phyloP scores from a whole-genome alignment of 2,113 vertebrate species.

The Myotis lucifugus region DNA sequence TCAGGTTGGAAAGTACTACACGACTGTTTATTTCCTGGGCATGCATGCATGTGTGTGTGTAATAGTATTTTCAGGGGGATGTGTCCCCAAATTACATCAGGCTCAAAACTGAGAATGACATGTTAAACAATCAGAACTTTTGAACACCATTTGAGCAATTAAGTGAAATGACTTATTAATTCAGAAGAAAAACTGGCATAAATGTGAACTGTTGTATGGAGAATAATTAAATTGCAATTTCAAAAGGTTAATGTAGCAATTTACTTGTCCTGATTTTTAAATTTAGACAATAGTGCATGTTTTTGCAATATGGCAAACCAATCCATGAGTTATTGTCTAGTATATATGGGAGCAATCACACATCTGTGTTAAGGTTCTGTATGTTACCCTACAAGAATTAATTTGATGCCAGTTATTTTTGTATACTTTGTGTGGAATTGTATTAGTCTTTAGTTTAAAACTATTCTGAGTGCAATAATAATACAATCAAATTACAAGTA shows the following conservation, averaged over 20 bases:
- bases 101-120: neutral
- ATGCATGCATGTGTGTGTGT: no score
- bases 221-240: slow-evolving; percentile 76
- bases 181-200: slow-evolving; percentile 64
- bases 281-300: slow-evolving; percentile 62
- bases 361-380: slow-evolving; percentile 9
- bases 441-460: neutral
- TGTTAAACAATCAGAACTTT: slow-evolving; percentile 52
- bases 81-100: neutral
- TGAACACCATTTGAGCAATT: slow-evolving; percentile 55
- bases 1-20: neutral
- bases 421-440: neutral
- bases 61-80: neutral
- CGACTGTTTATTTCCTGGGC: neutral
- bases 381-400: neutral
- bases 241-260: slow-evolving; percentile 76
- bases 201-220: slow-evolving; percentile 65
- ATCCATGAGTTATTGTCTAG: slow-evolving; percentile 39
- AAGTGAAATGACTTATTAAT: slow-evolving; percentile 69
- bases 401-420: slow-evolving; percentile 50
- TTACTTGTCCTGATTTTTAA: slow-evolving; percentile 72
- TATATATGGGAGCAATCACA: slow-evolving; percentile 35
- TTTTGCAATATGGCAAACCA: slow-evolving; percentile 67
- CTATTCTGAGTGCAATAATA: neutral
- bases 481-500: neutral